A percentile compares a stretch with the other conserved stretches of the same genome.
Conservation (phyloP, 2,797 vertebrate species). For the Neostethus bicornis region DNA sequence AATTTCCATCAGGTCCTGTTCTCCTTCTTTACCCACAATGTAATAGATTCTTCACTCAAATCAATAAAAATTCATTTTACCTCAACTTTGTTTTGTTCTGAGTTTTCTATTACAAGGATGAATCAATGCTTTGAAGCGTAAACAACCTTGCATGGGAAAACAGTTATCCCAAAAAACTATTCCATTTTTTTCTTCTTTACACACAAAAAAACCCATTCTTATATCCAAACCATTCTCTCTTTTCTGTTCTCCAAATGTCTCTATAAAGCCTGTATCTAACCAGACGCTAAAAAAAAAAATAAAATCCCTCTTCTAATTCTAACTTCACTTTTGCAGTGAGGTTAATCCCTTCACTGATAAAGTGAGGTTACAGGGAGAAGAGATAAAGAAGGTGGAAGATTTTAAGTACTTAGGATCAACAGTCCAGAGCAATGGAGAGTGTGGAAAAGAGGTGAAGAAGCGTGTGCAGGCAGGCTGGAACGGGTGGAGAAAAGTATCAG, state of each 20-base stretch:
- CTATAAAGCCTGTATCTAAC: background rate
- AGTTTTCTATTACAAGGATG: conserved; percentile 20
- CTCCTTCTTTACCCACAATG: background rate
- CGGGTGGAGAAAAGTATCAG: too few relatives aligned
- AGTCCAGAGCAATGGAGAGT: too few relatives aligned
- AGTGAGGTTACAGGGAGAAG: too few relatives aligned
- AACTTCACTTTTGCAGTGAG: background rate
- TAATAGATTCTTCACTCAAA: conserved; percentile 5
- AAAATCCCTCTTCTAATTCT: too few relatives aligned
- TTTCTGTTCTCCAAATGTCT: background rate
- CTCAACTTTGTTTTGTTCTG: conserved; percentile 12
- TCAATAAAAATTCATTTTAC: conserved; percentile 23
- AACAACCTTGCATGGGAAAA: conserved; percentile 18
- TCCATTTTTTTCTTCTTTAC: background rate
- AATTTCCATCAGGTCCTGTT: conserved; percentile 5
- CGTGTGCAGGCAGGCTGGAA: too few relatives aligned
- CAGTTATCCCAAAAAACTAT: conserved; percentile 10
- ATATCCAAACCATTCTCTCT: conserved; percentile 7
- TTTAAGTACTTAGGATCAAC: too few relatives aligned
- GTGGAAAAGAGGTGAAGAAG: too few relatives aligned
- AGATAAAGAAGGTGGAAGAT: too few relatives aligned
- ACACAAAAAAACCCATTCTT: background rate
- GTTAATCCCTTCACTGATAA: too few relatives aligned
- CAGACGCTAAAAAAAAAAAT: too few relatives aligned
- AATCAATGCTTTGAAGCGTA: conserved; percentile 21